Evolutionary conservation across 1,140 invertebrate species (phyloP).

Genomic region (Pseudomyrmex concolor): DNA sequence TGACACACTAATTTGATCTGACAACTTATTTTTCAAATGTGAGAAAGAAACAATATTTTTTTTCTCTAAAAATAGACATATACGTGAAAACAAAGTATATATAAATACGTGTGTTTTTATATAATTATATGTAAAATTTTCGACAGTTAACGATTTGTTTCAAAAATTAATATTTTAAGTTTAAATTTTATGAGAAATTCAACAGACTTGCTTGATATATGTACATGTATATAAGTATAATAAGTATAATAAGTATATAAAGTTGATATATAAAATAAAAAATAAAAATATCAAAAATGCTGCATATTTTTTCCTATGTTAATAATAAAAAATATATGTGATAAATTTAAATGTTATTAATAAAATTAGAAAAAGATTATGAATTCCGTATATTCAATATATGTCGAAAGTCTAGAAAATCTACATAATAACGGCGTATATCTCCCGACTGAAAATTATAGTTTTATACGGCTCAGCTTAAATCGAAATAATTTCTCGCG

Average conservation of each 20-base stretch:
- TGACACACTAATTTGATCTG: not conserved
- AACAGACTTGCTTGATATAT: not conserved
- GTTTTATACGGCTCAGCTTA: slow-evolving; percentile 38
- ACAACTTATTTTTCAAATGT: not conserved
- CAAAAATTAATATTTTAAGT: slow-evolving; percentile 10
- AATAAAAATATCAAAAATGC: slow-evolving; percentile 18
- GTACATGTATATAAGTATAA: not conserved
- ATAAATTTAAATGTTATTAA: slow-evolving; percentile 34
- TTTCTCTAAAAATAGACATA: not conserved
- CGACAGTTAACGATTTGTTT: not conserved
- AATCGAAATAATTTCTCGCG: slow-evolving; percentile 55
- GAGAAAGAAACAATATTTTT: not conserved
- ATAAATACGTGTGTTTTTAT: not conserved
- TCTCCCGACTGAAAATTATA: slow-evolving; percentile 37
- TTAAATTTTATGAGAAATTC: slow-evolving; percentile 27
- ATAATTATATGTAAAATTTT: not conserved
- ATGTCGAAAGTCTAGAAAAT: slow-evolving; percentile 11
- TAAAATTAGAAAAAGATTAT: slow-evolving; percentile 44
- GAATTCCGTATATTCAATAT: slow-evolving; percentile 21
- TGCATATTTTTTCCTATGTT: not conserved
- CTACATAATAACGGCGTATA: slow-evolving; percentile 25
- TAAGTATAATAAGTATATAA: not conserved
- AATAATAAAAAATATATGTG: slow-evolving; percentile 29
- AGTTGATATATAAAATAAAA: slow-evolving; percentile 40
- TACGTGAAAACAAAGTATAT: not conserved